These are phyloP conservation scores for Alosa alosa DNA, from an alignment of 2,113 vertebrate species.

Conservation along the genomic window DNA sequence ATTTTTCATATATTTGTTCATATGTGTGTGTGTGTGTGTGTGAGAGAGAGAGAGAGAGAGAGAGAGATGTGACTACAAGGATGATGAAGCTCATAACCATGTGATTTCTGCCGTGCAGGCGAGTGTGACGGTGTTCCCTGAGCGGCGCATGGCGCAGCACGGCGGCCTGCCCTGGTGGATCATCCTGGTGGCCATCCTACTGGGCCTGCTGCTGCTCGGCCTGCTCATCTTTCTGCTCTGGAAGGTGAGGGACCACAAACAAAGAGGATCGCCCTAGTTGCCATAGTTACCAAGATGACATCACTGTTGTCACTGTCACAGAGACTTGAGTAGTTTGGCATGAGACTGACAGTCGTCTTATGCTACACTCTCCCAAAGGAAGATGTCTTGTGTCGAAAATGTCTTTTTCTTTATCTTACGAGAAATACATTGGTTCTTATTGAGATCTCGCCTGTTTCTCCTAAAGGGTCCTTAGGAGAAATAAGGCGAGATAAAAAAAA, in stretches of 20 bases:
- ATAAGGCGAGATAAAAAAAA: too few species aligned
- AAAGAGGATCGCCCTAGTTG: not conserved
- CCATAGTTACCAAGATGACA: not conserved
- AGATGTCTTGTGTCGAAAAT: too few species aligned
- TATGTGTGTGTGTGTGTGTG: not conserved
- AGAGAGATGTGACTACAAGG: not conserved
- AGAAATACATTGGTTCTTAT: too few species aligned
- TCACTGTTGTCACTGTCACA: too few species aligned
- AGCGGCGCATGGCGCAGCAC: conserved; percentile 71
- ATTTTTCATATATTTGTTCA: not conserved
- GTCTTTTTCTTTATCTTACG: too few species aligned
- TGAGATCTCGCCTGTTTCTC: too few species aligned
- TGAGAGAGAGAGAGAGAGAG: not conserved
- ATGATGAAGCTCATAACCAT: too few species aligned
- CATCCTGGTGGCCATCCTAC: conserved; percentile 84
- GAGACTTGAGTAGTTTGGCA: too few species aligned
- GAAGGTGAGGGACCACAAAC: conserved; percentile 78
- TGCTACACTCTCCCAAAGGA: too few species aligned
- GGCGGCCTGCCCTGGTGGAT: conserved; percentile 91
- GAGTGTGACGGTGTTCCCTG: conserved; percentile 87
- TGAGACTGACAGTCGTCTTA: too few species aligned
- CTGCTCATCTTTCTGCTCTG: conserved; percentile 88
- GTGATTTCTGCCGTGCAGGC: conserved; percentile 64
- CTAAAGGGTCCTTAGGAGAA: too few species aligned
- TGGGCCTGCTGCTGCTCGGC: conserved; percentile 84